phyloP scores from a whole-genome alignment of 1,140 invertebrate genomes.

The Brachionus angularis region DNA sequence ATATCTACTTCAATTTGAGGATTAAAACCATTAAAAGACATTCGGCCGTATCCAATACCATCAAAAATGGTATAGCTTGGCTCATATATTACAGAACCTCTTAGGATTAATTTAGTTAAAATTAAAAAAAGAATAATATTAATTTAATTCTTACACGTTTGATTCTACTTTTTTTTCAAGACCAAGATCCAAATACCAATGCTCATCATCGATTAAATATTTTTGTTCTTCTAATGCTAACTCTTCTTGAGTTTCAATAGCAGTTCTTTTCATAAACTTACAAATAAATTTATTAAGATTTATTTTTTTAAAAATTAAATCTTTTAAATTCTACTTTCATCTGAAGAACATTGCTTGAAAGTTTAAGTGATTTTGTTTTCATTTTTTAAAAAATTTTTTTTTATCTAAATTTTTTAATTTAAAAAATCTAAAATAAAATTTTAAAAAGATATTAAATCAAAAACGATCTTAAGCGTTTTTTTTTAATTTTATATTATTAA shows the following conservation, averaged over 20 bases:
- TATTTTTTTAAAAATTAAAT: background rate
- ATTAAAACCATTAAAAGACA: slow-evolving; percentile 43
- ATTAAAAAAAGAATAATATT: background rate
- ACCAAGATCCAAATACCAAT: slow-evolving; percentile 26
- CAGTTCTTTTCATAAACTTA: slow-evolving; percentile 39
- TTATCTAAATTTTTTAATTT: background rate
- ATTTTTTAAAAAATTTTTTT: background rate
- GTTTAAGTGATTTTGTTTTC: slow-evolving; percentile 10
- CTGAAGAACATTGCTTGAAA: slow-evolving; percentile 37
- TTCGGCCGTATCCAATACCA: slow-evolving; percentile 13
- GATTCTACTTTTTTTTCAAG: slow-evolving; percentile 7
- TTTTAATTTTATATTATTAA: background rate
- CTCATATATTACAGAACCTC: slow-evolving; percentile 25
- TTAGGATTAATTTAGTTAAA: too few species aligned
- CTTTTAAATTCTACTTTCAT: slow-evolving; percentile 28
- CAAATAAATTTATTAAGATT: background rate
- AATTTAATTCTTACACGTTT: background rate
- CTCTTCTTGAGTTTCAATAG: slow-evolving; percentile 23
- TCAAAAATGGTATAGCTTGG: slow-evolving; percentile 34
- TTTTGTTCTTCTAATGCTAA: slow-evolving; percentile 31
- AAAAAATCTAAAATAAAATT: background rate
- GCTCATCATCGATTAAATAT: slow-evolving; percentile 26
- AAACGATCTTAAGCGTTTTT: slow-evolving; percentile 7
- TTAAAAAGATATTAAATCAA: background rate
- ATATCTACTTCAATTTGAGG: slow-evolving; percentile 22